Evolutionary conservation across 2,113 vertebrate genomes (phyloP).

Genomic region (Oenanthe melanoleuca): DNA sequence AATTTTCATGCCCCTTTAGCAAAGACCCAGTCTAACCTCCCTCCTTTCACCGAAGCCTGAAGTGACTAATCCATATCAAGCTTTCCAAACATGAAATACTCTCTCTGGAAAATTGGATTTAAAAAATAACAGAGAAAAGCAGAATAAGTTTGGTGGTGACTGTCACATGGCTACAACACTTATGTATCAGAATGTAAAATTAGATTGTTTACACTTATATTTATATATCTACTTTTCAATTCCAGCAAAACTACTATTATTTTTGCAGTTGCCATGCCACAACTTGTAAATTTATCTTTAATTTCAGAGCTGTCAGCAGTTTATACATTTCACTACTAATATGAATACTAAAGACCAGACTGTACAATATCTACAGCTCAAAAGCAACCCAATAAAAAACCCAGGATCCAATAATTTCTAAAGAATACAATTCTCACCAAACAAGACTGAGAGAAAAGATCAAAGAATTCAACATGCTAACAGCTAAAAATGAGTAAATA

Average conservation of each 20-base stretch:
- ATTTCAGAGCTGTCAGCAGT: background rate
- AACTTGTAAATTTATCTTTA: background rate
- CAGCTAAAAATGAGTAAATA: background rate
- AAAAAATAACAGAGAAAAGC: background rate
- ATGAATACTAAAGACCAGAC: background rate
- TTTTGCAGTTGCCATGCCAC: background rate
- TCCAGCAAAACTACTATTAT: background rate
- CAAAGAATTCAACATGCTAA: background rate
- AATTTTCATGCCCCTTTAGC: background rate
- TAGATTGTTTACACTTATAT: background rate
- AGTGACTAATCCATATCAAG: background rate
- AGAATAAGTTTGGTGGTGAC: background rate
- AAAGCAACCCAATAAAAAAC: background rate
- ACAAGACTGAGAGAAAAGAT: background rate
- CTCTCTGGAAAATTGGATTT: background rate
- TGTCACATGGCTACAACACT: background rate
- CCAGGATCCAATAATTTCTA: background rate
- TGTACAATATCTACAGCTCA: background rate
- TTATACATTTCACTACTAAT: background rate
- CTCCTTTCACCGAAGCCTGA: background rate
- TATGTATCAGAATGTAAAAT: background rate
- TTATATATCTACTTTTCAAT: background rate
- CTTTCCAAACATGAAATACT: background rate
- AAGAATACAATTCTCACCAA: background rate
- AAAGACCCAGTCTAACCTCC: background rate